Evolutionary conservation across 30 jellyfish, hydroid and myxozoan genomes (phyloP).

Genomic region (Catostylus mosaicus): DNA sequence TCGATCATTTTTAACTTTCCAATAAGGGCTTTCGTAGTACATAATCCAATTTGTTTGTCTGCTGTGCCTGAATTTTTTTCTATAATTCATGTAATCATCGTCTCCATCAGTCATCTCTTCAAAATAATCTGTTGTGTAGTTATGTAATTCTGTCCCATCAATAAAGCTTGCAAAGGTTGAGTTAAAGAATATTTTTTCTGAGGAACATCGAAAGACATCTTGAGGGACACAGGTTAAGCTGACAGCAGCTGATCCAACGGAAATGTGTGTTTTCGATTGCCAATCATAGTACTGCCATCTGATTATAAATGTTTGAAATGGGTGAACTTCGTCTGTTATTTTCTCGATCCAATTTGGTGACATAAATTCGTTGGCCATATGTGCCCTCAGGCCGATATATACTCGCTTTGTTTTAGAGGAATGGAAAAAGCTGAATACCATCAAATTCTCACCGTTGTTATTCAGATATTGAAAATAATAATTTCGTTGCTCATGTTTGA

Average conservation of each 20-base stretch:
- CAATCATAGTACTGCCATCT: constrained; percentile 42
- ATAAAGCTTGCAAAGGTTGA: constrained; percentile 1
- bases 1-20: constrained; percentile 25
- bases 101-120: neutral
- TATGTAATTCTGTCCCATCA: constrained; percentile 9
- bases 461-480: neutral
- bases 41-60: constrained; percentile 21
- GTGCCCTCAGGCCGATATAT: constrained; percentile 19
- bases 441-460: neutral
- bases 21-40: constrained; percentile 27
- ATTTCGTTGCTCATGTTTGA: constrained; percentile 33
- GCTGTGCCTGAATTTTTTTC: constrained; percentile 65
- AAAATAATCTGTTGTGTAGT: constrained; percentile 28
- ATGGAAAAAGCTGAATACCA: neutral
- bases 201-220: constrained; percentile 40
- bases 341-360: constrained; percentile 1
- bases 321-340: constrained; percentile 29
- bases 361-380: neutral
- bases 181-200: constrained; percentile 24
- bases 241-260: neutral
- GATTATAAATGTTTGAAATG: constrained; percentile 20
- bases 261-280: constrained; percentile 9
- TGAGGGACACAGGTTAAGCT: constrained; percentile 17
- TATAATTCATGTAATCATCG: constrained; percentile 12
- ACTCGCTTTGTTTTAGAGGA: neutral